phyloP scores from a whole-genome alignment of 2,888 invertebrate species.

The Neelides folsomi region DNA sequence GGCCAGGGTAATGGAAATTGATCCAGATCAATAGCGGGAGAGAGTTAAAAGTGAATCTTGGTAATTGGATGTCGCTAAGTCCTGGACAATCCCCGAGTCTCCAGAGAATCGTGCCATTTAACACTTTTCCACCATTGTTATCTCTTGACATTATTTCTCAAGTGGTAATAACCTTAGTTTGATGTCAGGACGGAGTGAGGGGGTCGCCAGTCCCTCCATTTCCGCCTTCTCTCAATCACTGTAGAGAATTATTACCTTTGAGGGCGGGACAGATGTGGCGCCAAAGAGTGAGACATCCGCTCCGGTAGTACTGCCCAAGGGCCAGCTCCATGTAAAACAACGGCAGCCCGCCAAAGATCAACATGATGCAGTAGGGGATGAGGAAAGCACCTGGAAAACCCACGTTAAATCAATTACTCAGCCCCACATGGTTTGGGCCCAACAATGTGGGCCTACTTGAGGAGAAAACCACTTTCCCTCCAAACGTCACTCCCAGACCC shows the following conservation, averaged over 20 bases:
- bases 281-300: constrained; percentile 87
- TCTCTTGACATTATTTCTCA: constrained; percentile 28
- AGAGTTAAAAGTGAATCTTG: constrained; percentile 30
- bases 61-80: constrained; percentile 33
- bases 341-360: constrained; percentile 81
- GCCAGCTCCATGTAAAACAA: constrained; percentile 82
- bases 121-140: constrained; percentile 32
- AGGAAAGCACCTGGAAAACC: constrained; percentile 67
- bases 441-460: too few relatives aligned
- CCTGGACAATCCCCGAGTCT: constrained; percentile 27
- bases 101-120: constrained; percentile 30
- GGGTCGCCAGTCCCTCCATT: background rate
- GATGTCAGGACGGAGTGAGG: background rate
- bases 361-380: constrained; percentile 84
- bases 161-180: constrained; percentile 33
- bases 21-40: constrained; percentile 9
- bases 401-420: background rate
- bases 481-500: background rate
- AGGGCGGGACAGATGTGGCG: constrained; percentile 81
- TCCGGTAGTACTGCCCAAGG: constrained; percentile 81
- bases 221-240: background rate
- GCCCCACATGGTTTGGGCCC: background rate
- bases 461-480: background rate
- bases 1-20: too few relatives aligned
- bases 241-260: constrained; percentile 54